A percentile compares a stretch with the other conserved stretches of the same genome.
These are phyloP conservation scores for Trilocha varians DNA, from an alignment of 2,888 invertebrate genomes.

Conservation along the genomic window DNA sequence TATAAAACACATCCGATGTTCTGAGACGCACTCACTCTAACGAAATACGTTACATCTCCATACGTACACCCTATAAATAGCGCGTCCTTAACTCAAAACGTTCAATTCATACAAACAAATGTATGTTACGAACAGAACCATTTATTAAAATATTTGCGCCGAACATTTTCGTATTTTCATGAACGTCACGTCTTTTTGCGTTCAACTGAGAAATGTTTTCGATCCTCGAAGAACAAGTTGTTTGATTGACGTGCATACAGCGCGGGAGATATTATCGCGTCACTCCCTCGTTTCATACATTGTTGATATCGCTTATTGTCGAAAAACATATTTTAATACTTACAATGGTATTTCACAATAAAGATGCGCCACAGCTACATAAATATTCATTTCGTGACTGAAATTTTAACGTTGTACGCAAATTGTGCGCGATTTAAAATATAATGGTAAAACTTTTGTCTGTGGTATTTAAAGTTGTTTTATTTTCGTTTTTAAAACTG, in stretches of 20 bases:
- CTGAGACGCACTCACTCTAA: too few species aligned
- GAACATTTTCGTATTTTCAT: neutral
- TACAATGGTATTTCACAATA: neutral
- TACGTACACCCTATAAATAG: too few species aligned
- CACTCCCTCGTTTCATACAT: neutral
- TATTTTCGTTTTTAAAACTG: too few species aligned
- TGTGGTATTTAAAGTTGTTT: too few species aligned
- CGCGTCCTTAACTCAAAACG: too few species aligned
- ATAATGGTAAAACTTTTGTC: too few species aligned
- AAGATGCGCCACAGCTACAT: neutral
- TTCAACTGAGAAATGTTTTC: neutral
- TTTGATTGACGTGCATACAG: neutral
- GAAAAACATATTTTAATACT: neutral
- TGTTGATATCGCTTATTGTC: neutral
- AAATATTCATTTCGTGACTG: neutral
- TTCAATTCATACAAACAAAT: too few species aligned
- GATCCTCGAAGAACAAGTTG: neutral
- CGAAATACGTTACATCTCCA: too few species aligned
- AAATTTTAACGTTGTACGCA: neutral
- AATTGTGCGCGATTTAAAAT: neutral
- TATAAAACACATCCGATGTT: too few species aligned
- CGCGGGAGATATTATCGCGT: neutral
- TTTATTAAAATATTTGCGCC: too few species aligned
- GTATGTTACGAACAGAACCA: too few species aligned
- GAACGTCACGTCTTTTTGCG: neutral